Percentiles rank a stretch among this genome's conserved stretches.
These are phyloP conservation scores for Aix galericulata DNA, from an alignment of 2,113 vertebrate genomes.

Conservation along the genomic window DNA sequence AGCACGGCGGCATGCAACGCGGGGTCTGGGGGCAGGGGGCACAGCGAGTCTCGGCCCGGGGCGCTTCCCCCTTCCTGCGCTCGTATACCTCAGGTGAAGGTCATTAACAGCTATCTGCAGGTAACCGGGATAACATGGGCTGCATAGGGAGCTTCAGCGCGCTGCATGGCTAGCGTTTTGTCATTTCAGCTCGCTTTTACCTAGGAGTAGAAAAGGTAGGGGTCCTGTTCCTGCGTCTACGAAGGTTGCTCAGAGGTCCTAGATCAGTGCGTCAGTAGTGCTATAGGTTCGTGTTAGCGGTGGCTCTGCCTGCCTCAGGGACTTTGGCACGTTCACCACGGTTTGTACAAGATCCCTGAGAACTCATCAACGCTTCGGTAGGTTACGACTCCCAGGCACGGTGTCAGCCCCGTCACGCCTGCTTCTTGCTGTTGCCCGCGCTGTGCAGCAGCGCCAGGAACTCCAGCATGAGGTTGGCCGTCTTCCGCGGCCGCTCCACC, in stretches of 20 bases:
- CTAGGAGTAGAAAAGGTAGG: conserved; percentile 61
- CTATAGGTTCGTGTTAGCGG: conserved; percentile 30
- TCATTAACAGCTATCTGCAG: background rate
- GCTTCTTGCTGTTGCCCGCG: conserved; percentile 83
- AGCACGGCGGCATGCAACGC: conserved; percentile 69
- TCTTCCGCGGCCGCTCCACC: conserved; percentile 90
- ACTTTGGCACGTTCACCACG: conserved; percentile 53
- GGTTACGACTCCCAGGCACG: conserved; percentile 16
- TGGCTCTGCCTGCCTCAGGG: conserved; percentile 74
- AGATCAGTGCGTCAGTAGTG: conserved; percentile 44
- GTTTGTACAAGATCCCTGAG: conserved; percentile 79
- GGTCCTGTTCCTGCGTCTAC: conserved; percentile 41
- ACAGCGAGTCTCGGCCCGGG: background rate
- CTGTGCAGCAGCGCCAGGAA: conserved; percentile 83
- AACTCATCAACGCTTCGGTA: conserved; percentile 56
- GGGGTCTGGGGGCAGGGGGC: conserved; percentile 45
- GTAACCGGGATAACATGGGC: background rate
- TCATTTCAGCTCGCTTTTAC: conserved; percentile 40
- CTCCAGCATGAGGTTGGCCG: conserved; percentile 86
- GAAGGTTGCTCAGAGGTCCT: conserved; percentile 43
- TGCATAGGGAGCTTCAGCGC: conserved; percentile 32
- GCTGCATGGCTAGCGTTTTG: conserved; percentile 21
- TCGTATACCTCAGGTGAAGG: conserved; percentile 43
- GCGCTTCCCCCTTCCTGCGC: conserved; percentile 1
- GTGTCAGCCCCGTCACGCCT: conserved; percentile 59